Evolutionary conservation across 2,888 invertebrate species (phyloP).

Genomic region (Spodoptera picta): DNA sequence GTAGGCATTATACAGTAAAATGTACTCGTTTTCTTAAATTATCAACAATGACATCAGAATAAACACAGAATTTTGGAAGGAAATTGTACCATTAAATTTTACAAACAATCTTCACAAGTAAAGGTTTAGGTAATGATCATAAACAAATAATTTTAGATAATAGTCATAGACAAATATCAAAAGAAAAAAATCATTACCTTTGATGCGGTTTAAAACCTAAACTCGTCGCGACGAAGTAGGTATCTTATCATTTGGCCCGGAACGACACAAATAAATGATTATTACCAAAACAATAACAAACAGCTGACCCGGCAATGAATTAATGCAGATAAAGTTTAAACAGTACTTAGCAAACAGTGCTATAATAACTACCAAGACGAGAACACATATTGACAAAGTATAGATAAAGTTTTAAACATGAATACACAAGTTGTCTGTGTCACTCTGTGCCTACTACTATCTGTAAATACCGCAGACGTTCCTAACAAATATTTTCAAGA

Average conservation of each 20-base stretch:
- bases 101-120: neutral
- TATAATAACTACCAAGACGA: slow-evolving; percentile 22
- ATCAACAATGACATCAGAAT: too few species aligned
- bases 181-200: too few species aligned
- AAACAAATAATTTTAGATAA: neutral
- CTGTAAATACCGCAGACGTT: slow-evolving; percentile 56
- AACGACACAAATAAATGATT: neutral
- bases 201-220: too few species aligned
- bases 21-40: too few species aligned
- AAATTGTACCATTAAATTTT: neutral
- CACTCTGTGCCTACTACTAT: slow-evolving; percentile 49
- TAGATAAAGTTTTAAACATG: slow-evolving; percentile 28
- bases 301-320: neutral
- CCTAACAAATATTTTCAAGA: slow-evolving; percentile 60
- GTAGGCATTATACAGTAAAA: too few species aligned
- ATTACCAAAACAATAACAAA: neutral
- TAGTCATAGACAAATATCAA: too few species aligned
- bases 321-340: neutral
- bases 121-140: neutral
- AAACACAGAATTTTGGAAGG: too few species aligned
- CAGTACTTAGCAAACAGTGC: slow-evolving; percentile 6
- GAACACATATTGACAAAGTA: slow-evolving; percentile 12
- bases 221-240: too few species aligned
- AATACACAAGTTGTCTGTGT: slow-evolving; percentile 34
- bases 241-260: slow-evolving; percentile 3